Percentiles rank a stretch among this genome's conserved stretches.
Conservation (phyloP, 2,113 vertebrate species). For the Nibea coibor region DNA sequence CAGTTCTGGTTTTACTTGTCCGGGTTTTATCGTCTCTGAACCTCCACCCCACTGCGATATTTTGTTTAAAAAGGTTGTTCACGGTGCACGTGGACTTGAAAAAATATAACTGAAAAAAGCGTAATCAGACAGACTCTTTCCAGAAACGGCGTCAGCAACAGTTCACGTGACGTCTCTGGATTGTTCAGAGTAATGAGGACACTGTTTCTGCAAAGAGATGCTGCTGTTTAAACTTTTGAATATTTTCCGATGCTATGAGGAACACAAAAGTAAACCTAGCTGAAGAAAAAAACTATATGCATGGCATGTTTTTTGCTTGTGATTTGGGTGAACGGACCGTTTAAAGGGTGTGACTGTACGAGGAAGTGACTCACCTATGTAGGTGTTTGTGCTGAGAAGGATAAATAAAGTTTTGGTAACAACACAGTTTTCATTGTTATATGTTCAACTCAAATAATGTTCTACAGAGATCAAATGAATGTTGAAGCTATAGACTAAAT, state of each 20-base stretch:
- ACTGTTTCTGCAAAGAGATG: neutral
- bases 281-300: neutral
- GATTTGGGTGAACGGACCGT: slow-evolving; percentile 8
- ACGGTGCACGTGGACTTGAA: neutral
- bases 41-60: neutral
- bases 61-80: neutral
- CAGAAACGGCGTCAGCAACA: neutral
- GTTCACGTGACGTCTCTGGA: neutral
- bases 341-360: neutral
- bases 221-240: neutral
- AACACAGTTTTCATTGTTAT: neutral
- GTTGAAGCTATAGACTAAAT: neutral
- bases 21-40: neutral
- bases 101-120: neutral
- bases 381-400: slow-evolving; percentile 25
- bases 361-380: neutral
- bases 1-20: neutral
- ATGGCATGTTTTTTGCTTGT: neutral
- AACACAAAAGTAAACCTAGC: neutral
- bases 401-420: slow-evolving; percentile 64
- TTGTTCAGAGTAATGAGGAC: neutral
- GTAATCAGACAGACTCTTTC: neutral
- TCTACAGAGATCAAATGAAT: neutral
- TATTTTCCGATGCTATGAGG: neutral
- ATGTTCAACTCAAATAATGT: neutral